Percentiles rank a stretch among this genome's conserved stretches.
phyloP scores from a whole-genome alignment of 2,888 invertebrate genomes.

The Cosmia trapezina region DNA sequence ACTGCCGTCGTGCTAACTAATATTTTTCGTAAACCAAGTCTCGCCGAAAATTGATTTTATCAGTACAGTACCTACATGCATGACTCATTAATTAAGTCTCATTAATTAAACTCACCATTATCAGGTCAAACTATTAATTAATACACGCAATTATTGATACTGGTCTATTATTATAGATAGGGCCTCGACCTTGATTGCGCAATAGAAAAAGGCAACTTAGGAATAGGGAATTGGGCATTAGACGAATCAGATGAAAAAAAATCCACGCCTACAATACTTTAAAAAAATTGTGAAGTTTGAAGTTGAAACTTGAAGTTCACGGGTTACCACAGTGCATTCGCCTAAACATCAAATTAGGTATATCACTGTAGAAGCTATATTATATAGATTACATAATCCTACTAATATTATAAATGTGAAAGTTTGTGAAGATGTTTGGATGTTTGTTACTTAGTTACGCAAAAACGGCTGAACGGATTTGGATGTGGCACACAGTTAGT shows the following conservation, averaged over 20 bases:
- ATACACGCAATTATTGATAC: slow-evolving; percentile 29
- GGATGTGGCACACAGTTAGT: no score
- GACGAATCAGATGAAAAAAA: no score
- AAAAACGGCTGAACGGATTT: no score
- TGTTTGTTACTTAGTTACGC: no score
- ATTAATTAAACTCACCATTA: slow-evolving; percentile 28
- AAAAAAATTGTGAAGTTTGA: not conserved
- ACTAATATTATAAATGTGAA: no score
- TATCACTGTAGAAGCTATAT: not conserved
- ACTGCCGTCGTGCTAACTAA: not conserved
- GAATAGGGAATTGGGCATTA: not conserved
- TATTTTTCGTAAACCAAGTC: not conserved
- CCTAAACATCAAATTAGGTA: not conserved
- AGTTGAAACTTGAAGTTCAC: not conserved
- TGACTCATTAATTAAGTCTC: slow-evolving; percentile 12
- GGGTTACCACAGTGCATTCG: not conserved
- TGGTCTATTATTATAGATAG: not conserved
- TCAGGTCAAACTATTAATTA: slow-evolving; percentile 33
- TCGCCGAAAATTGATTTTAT: slow-evolving; percentile 27
- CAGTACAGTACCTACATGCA: no score
- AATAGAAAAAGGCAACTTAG: not conserved
- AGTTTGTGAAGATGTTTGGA: no score
- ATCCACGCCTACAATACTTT: not conserved
- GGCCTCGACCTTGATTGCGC: not conserved
- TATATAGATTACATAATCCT: not conserved